These are phyloP conservation scores for Dendrolimus houi DNA, from an alignment of 2,888 invertebrate genomes.

Conservation along the genomic window DNA sequence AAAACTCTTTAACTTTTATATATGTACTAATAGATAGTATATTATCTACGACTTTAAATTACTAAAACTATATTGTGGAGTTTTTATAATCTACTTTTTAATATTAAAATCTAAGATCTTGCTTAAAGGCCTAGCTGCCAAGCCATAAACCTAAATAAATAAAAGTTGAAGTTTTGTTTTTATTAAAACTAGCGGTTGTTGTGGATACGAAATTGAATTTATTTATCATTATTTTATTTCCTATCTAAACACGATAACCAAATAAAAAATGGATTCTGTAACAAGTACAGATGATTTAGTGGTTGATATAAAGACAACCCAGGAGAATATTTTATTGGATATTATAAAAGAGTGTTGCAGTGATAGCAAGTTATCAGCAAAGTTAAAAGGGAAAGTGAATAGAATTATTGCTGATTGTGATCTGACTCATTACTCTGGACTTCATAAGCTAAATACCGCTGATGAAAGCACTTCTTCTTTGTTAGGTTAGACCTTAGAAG, in stretches of 20 bases:
- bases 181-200: constrained; percentile 13
- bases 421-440: constrained; percentile 50
- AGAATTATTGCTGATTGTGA: constrained; percentile 60
- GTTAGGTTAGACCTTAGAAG: constrained; percentile 39
- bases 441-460: constrained; percentile 54
- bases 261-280: constrained; percentile 40
- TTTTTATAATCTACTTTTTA: too few species aligned
- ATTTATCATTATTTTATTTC: too few species aligned
- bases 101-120: too few species aligned
- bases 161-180: too few species aligned
- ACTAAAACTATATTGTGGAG: too few species aligned
- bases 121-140: too few species aligned
- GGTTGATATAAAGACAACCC: constrained; percentile 31
- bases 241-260: too few species aligned
- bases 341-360: constrained; percentile 53
- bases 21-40: too few species aligned
- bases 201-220: constrained; percentile 12
- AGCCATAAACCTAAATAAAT: too few species aligned
- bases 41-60: too few species aligned
- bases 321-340: constrained; percentile 52
- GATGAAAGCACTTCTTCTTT: constrained; percentile 59
- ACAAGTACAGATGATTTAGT: constrained; percentile 37
- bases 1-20: too few species aligned
- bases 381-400: constrained; percentile 50
- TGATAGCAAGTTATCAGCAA: constrained; percentile 38